phyloP scores from a whole-genome alignment of 2,113 vertebrate species.

The Cyprinodon tularosa region DNA sequence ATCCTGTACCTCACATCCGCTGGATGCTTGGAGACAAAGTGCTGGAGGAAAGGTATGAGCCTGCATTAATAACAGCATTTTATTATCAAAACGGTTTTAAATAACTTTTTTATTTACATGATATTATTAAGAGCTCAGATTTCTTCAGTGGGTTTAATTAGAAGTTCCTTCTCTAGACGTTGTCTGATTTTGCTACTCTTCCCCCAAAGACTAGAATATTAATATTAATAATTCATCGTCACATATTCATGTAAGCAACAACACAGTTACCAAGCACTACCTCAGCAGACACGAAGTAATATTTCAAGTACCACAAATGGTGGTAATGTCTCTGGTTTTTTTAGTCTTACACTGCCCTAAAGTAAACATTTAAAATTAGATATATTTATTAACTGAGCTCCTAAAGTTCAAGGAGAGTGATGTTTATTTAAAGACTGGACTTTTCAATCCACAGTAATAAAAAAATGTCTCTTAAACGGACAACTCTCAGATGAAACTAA shows the following conservation, averaged over 20 bases:
- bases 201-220: too few species aligned
- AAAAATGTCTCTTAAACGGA: too few species aligned
- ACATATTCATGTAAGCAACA: background rate
- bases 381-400: background rate
- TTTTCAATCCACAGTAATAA: too few species aligned
- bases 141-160: too few species aligned
- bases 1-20: slow-evolving; percentile 78
- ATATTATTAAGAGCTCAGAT: too few species aligned
- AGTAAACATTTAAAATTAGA: background rate
- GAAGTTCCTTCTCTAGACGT: too few species aligned
- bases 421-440: background rate
- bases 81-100: background rate
- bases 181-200: too few species aligned
- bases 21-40: slow-evolving; percentile 86
- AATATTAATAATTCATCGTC: too few species aligned
- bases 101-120: background rate
- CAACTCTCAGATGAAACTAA: too few species aligned
- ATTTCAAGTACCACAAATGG: background rate
- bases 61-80: background rate
- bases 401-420: background rate
- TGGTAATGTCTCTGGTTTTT: background rate
- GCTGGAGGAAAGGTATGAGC: slow-evolving; percentile 83
- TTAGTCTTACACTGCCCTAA: background rate
- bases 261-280: background rate
- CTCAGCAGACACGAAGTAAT: background rate